Evolutionary conservation across 2,797 vertebrate genomes (phyloP), one percentile per base, ranked within the genome.

Genomic region (Siniperca scherzeri): DNA sequence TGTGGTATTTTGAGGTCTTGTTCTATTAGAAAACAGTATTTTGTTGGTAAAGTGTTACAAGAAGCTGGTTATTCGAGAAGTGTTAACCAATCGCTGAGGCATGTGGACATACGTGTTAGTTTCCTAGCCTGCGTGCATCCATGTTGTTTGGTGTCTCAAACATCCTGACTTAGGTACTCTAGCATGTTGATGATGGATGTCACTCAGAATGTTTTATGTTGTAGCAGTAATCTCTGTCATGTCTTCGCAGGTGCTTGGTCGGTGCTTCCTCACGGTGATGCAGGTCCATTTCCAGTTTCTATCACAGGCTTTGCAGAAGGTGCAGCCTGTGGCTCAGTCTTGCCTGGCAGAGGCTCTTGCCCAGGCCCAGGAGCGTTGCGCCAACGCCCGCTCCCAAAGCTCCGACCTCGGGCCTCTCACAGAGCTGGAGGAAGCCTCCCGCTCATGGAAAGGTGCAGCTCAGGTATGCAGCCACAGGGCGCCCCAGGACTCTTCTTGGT

Each of bases 271-370:
- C 94, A 99, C 98, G 0, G 99, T 99, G 95, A 97, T 99, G 97
- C 99, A 99, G 95, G 99, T 99, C 91, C 99, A 99, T 94, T 99
- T 99, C 93, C 99, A 99, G 96, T 99, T 99, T 95, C 94, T 99
- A 82, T 99, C 99, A 1, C 99, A 99, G 77, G 98, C 99, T 3
- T 84, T 99, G 92, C 99, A 99, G 95, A 99, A 99, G 82, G 98
- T 99, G 52, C 98, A 99, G 93, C 99, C 99, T 0, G 98, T 99
- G 93, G 98, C 98, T 10, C 98, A 99, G 94, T 97, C 98, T 22
- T 99, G 98, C 91, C 96, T 99, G 93, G 96, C 97, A 0, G 99
- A 99, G 90, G 96, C 96, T 16, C 95, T 97, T 56, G 97, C 97
- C 5, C 96, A 98, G 81, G 96, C 97, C 74, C 98, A 99, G 87